phyloP scores from a whole-genome alignment of 1,140 invertebrate genomes.

The Reticulitermes speratus region DNA sequence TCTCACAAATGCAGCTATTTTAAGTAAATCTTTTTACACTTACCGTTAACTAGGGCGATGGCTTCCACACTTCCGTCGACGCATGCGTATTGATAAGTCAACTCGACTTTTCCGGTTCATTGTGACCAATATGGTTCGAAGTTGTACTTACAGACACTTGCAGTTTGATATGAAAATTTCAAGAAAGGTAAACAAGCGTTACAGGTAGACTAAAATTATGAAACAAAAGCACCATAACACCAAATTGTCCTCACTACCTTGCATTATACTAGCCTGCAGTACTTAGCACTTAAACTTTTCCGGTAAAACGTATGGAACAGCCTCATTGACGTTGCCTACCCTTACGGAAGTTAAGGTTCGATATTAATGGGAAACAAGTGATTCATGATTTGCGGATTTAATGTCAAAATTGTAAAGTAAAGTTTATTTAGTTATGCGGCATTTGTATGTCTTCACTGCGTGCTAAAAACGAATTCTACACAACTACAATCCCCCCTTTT shows the following conservation, averaged over 20 bases:
- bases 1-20: background rate
- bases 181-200: background rate
- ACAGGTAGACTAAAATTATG: background rate
- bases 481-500: too few species aligned
- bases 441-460: too few species aligned
- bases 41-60: slow-evolving; percentile 17
- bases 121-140: background rate
- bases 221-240: background rate
- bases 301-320: too few species aligned
- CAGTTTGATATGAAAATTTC: background rate
- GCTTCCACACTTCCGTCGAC: slow-evolving; percentile 6
- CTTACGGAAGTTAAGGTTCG: background rate
- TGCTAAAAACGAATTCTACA: too few species aligned
- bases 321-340: background rate
- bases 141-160: background rate
- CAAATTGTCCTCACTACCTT: background rate
- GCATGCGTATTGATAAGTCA: background rate
- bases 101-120: background rate
- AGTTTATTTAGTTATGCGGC: too few species aligned
- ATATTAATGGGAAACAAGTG: background rate
- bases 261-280: too few species aligned
- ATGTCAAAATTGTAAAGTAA: background rate
- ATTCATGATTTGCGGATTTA: background rate
- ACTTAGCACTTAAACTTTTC: too few species aligned
- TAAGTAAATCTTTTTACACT: background rate